Evolutionary conservation across 2,797 vertebrate genomes (phyloP).

Genomic region (Carcharodon carcharias): DNA sequence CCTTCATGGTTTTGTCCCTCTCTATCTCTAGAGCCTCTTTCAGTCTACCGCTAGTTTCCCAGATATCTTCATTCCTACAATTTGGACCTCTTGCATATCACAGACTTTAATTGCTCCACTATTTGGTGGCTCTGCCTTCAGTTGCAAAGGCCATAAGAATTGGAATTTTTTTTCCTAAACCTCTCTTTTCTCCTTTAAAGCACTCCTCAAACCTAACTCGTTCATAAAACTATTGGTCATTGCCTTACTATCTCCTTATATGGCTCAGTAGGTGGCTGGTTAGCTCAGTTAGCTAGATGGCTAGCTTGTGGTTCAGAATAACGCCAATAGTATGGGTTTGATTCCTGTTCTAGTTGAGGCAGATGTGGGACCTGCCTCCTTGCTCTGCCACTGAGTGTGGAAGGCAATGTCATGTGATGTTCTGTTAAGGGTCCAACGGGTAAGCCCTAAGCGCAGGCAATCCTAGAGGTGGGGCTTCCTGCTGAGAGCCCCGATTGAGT

Average conservation of each 20-base stretch:
- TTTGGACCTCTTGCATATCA: background rate
- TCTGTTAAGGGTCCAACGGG: no score
- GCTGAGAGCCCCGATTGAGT: no score
- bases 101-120: no score
- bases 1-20: no score
- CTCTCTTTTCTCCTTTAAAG: background rate
- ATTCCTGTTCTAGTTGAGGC: background rate
- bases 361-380: background rate
- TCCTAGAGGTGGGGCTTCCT: no score
- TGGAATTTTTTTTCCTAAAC: background rate
- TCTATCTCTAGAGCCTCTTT: no score
- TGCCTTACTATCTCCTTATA: background rate
- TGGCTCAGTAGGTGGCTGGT: background rate
- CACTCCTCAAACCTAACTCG: background rate
- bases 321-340: background rate
- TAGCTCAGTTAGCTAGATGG: no score
- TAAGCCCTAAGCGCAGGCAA: no score
- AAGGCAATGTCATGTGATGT: background rate
- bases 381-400: background rate
- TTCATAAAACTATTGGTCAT: background rate
- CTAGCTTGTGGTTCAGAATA: background rate
- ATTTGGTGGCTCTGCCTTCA: no score
- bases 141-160: no score
- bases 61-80: background rate
- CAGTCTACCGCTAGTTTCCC: no score